Base-by-base conservation (phyloP, 2,888 invertebrate genomes). In the Agrotis exclamationis region DNA sequence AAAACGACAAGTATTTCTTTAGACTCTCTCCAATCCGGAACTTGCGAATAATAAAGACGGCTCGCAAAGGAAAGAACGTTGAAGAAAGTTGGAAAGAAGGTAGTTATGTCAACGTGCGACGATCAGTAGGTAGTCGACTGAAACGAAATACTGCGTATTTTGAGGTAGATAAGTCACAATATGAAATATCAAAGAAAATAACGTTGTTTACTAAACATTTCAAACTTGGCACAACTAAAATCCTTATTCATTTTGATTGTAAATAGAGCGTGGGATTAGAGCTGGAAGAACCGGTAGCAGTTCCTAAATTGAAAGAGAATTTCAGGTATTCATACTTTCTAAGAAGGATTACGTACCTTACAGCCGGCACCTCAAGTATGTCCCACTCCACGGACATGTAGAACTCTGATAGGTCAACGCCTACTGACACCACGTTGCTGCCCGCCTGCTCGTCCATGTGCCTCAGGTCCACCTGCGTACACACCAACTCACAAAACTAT, bases 361-460 rank as follows among this genome's bases (percentile, higher is more conserved):
- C 98, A 84, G 99, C 99, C 84, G 99, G 99, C 91, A 99, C 99
- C 96, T 99, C 99, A 79, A 99, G 97, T 88, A 99, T 99, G 96
- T 99, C 99, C 99, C 99, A 99, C 96, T 99, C 99, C 68, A 99
- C 99, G 79, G 99, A 99, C 97, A 98, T 99, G 96, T 99, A 99
- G 97, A 99, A 99, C 96, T 99, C 99, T 67, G 99, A 98, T 82
- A 99, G 97, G 95, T 99, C 99, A 76, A 99, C 99, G 66, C 99
- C 99, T 76, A 99, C 98, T 74, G 98, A 98, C 81, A 99, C 99
- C 86, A 98, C 97, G 93, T 98, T 98, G 93, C 98, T 98, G 87
- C 98, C 98, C 60, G 98, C 97, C 89, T 98, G 97, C 95, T 99
- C 99, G 91, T 99, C 99, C 98, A 98, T 98, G 91, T 99, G 99